phyloP scores from a whole-genome alignment of 2,797 vertebrate species.

The Artibeus lituratus region DNA sequence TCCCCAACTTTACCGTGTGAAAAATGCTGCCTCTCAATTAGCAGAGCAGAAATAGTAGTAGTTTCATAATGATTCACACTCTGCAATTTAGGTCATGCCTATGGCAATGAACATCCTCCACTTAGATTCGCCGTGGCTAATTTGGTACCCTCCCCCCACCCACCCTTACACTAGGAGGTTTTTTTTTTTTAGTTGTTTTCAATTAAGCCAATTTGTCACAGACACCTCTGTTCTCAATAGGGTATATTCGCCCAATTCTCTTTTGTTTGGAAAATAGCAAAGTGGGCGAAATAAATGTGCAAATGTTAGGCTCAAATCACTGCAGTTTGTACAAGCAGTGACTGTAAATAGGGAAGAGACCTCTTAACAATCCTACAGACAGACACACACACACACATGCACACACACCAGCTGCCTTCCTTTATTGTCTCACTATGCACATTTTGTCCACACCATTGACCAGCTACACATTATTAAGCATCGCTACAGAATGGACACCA shows the following conservation, averaged over 20 bases:
- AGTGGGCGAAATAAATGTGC: background rate
- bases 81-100: conserved; percentile 50
- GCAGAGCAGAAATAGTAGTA: background rate
- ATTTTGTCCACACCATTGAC: background rate
- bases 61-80: conserved; percentile 29
- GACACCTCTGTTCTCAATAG: conserved; percentile 33
- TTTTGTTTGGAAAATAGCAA: conserved; percentile 48
- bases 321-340: background rate
- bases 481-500: background rate
- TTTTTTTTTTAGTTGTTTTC: conserved; percentile 33
- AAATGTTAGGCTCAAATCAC: background rate
- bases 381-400: background rate
- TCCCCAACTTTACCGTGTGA: background rate
- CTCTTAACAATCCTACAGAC: background rate
- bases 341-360: background rate
- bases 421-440: background rate
- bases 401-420: background rate
- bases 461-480: background rate
- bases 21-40: background rate
- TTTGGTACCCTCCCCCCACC: background rate
- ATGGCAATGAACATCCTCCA: conserved; percentile 14
- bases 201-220: conserved; percentile 60
- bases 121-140: background rate
- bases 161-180: background rate
- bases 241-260: conserved; percentile 2